Percentiles rank a stretch among this genome's conserved stretches.
These are phyloP conservation scores for Acanthococcus lagerstroemiae DNA, from an alignment of 2,888 invertebrate genomes.

Conservation along the genomic window DNA sequence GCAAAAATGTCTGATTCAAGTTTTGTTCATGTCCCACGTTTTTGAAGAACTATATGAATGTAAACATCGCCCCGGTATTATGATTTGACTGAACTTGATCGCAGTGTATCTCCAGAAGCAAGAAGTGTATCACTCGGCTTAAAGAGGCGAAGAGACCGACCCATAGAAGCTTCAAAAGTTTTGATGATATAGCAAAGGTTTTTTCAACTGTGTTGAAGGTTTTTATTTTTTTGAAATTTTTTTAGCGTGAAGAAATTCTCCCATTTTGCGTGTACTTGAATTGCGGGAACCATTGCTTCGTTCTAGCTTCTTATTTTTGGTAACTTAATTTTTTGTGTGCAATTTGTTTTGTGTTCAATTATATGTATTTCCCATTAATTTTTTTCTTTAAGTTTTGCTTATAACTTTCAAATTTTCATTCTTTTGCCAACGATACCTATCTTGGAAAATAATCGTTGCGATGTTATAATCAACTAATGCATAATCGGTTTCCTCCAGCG, in stretches of 20 bases:
- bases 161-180: neutral
- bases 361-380: neutral
- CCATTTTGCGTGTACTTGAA: neutral
- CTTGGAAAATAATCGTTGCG: no score
- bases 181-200: neutral
- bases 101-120: neutral
- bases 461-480: no score
- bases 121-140: neutral
- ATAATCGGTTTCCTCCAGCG: no score
- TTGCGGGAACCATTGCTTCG: neutral
- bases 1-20: no score
- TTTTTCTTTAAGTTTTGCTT: no score
- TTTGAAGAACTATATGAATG: neutral
- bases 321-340: neutral
- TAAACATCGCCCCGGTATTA: neutral
- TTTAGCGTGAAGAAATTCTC: neutral
- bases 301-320: neutral
- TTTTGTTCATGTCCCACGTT: neutral
- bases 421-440: no score
- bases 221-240: neutral
- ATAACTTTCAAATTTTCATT: no score
- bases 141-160: neutral
- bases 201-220: neutral
- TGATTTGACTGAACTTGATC: neutral
- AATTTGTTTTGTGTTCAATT: neutral